Conservation (phyloP, 2,797 vertebrate species). For the Malurus leucopterus region DNA sequence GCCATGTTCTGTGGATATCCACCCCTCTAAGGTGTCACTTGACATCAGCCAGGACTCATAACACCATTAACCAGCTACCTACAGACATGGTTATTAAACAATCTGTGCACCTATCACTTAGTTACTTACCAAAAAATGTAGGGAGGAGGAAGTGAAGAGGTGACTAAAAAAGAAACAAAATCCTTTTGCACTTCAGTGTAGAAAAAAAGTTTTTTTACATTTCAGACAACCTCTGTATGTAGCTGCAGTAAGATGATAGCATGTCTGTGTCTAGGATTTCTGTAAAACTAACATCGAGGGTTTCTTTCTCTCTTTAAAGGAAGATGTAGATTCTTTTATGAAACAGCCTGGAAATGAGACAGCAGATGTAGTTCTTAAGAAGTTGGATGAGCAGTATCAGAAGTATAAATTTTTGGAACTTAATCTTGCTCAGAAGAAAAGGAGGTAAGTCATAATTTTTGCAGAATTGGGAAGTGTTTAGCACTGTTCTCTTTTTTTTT, state of each 20-base stretch:
- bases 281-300: constrained; percentile 18
- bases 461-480: constrained; percentile 1
- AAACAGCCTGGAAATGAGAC: constrained; percentile 95
- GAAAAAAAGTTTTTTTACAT: background rate
- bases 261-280: background rate
- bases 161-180: background rate
- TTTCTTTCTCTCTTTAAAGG: constrained; percentile 74
- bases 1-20: accelerated
- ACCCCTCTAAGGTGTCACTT: background rate
- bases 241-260: background rate
- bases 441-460: constrained; percentile 76
- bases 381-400: constrained; percentile 94
- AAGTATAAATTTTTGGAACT: constrained; percentile 99
- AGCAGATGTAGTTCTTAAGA: constrained; percentile 88
- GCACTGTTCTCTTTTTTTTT: background rate
- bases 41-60: background rate
- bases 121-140: background rate
- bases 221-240: background rate
- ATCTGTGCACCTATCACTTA: background rate
- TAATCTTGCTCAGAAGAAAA: constrained; percentile 96
- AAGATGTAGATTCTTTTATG: constrained; percentile 97
- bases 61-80: background rate
- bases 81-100: background rate
- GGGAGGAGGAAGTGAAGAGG: background rate
- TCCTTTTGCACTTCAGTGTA: background rate